Evolutionary conservation across 2,888 invertebrate species (phyloP).

Genomic region (Limulus polyphemus): DNA sequence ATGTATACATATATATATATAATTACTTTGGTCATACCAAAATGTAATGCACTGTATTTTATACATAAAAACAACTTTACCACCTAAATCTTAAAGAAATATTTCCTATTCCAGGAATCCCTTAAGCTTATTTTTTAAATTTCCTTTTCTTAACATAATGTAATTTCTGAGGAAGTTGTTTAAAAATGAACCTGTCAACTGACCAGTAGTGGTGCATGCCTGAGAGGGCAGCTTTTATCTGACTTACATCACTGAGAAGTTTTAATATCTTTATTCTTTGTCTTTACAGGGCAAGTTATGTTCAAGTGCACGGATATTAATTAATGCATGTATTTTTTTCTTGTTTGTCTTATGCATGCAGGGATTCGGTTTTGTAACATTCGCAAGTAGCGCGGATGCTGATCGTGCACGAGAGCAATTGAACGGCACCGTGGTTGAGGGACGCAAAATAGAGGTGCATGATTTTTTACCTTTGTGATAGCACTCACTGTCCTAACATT

Average conservation of each 20-base stretch:
- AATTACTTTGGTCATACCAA: too few relatives aligned
- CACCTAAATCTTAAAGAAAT: too few relatives aligned
- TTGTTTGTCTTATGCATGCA: conserved; percentile 40
- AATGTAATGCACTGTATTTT: too few relatives aligned
- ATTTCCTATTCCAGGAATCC: too few relatives aligned
- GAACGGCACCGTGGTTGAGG: conserved; percentile 99
- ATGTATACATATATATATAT: too few relatives aligned
- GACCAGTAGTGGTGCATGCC: too few relatives aligned
- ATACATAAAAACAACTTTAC: too few relatives aligned
- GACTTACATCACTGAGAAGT: conserved; percentile 13
- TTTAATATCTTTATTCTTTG: conserved; percentile 22
- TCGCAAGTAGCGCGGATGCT: conserved; percentile 99
- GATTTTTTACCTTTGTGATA: conserved; percentile 34
- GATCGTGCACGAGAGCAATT: conserved; percentile 99
- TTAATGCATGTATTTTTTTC: conserved; percentile 63
- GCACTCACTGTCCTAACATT: conserved; percentile 28
- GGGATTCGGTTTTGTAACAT: conserved; percentile 99
- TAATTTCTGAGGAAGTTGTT: too few relatives aligned
- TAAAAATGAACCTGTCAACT: too few relatives aligned
- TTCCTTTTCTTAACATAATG: too few relatives aligned
- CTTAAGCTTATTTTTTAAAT: too few relatives aligned
- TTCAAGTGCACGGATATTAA: conserved; percentile 30
- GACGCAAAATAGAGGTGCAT: conserved; percentile 98
- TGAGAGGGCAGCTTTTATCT: too few relatives aligned
- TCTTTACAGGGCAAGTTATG: conserved; percentile 21